Conservation (phyloP, 2,797 vertebrate species). For the Danionella dracula region DNA sequence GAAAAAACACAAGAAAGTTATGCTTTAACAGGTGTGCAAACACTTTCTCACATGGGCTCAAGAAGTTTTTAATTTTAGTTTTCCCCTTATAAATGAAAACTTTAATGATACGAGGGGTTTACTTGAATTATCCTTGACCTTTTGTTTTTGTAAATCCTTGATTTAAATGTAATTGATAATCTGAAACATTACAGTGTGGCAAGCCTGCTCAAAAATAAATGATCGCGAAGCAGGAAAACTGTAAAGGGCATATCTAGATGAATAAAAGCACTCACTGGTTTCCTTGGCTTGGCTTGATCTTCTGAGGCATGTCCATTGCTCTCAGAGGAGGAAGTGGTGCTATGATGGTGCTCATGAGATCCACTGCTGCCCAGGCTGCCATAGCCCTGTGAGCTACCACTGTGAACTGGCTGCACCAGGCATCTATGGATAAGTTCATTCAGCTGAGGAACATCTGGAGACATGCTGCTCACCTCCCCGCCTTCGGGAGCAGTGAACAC, state of each 20-base stretch:
- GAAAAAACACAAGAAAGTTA: no score
- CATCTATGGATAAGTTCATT: constrained; percentile 76
- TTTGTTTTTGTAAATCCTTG: no score
- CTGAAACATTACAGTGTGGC: no score
- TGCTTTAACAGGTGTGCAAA: no score
- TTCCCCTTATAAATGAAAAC: no score
- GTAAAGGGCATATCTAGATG: neutral
- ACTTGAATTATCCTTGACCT: no score
- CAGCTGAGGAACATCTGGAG: constrained; percentile 70
- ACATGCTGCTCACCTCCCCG: constrained; percentile 59
- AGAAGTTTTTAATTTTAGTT: no score
- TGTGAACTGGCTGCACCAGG: constrained; percentile 76
- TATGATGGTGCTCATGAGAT: constrained; percentile 74
- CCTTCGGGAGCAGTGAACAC: constrained; percentile 66
- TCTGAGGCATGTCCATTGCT: constrained; percentile 56
- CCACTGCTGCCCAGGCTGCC: constrained; percentile 76
- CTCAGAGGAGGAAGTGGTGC: constrained; percentile 76
- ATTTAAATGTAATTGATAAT: no score
- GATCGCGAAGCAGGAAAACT: no score
- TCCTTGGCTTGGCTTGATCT: constrained; percentile 16
- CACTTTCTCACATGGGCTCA: no score
- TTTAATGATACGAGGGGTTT: no score
- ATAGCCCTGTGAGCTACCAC: constrained; percentile 74
- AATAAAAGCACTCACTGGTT: constrained; percentile 32
- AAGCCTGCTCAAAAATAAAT: no score